These are phyloP conservation scores for Octodon degus DNA, from an alignment of 2,113 vertebrate species.

Conservation along the genomic window DNA sequence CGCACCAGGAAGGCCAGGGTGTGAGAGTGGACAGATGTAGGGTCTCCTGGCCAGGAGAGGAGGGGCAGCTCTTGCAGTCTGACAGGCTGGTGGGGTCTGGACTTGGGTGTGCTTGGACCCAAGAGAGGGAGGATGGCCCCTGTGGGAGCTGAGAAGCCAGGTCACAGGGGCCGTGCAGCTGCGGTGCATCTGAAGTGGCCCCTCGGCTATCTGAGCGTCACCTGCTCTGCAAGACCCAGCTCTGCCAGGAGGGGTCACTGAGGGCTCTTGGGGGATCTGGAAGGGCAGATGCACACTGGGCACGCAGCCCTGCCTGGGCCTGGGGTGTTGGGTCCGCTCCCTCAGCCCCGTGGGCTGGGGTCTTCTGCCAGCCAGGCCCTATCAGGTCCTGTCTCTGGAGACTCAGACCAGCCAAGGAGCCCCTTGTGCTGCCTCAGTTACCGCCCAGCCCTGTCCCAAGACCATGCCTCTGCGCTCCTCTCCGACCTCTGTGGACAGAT, in stretches of 20 bases:
- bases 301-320: background rate
- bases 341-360: too few relatives aligned
- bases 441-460: background rate
- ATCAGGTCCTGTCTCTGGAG: background rate
- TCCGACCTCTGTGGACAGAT: background rate
- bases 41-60: background rate
- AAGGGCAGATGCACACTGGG: too few relatives aligned
- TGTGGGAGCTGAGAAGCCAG: background rate
- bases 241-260: background rate
- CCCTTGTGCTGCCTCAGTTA: too few relatives aligned
- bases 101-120: background rate
- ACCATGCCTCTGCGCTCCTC: background rate
- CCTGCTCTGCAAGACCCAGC: background rate
- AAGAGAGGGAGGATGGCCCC: background rate
- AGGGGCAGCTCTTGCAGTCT: too few relatives aligned
- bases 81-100: background rate
- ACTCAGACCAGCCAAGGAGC: background rate
- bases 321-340: background rate
- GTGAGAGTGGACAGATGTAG: background rate
- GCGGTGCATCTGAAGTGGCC: rapidly evolving
- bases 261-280: too few relatives aligned
- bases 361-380: background rate
- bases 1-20: background rate
- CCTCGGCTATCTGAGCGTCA: background rate
- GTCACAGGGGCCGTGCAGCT: background rate